These are phyloP conservation scores for Dasysyrphus tricinctus DNA, from an alignment of 2,888 invertebrate species.

Conservation along the genomic window DNA sequence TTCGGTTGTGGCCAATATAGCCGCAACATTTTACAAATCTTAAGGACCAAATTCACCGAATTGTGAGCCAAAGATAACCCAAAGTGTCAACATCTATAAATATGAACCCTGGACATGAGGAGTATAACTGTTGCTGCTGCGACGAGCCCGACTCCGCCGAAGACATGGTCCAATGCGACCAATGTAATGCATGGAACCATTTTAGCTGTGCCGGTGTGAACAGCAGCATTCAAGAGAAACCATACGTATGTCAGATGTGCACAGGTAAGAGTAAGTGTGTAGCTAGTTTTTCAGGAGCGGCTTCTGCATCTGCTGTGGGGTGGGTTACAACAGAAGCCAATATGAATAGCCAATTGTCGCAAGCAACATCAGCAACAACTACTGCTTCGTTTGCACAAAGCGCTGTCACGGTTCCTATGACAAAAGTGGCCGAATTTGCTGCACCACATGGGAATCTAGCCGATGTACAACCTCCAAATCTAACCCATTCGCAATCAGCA, in stretches of 20 bases:
- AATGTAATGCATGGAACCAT: constrained; percentile 16
- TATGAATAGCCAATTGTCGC: constrained; percentile 5
- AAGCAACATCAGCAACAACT: not conserved
- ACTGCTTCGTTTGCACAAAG: not conserved
- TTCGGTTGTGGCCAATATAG: constrained; percentile 4
- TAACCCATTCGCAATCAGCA: not conserved
- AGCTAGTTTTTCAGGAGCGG: constrained; percentile 10
- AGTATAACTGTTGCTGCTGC: constrained; percentile 29
- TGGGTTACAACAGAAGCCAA: constrained; percentile 5
- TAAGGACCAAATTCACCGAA: not conserved
- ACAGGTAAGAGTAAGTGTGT: constrained; percentile 31
- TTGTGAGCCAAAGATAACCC: not conserved
- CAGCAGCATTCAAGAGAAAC: too few species aligned
- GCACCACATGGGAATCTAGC: not conserved
- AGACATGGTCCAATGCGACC: constrained; percentile 36
- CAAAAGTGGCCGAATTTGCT: constrained; percentile 3
- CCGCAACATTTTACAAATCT: constrained; percentile 10
- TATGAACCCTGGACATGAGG: not conserved
- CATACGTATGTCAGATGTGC: not conserved
- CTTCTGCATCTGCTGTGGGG: too few species aligned
- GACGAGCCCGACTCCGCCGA: constrained; percentile 16
- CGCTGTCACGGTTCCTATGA: not conserved
- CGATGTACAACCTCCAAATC: too few species aligned
- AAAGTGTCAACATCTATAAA: not conserved
- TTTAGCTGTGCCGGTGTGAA: too few species aligned